phyloP scores from a whole-genome alignment of 2,888 invertebrate species.

The Iselma pallidipennis region DNA sequence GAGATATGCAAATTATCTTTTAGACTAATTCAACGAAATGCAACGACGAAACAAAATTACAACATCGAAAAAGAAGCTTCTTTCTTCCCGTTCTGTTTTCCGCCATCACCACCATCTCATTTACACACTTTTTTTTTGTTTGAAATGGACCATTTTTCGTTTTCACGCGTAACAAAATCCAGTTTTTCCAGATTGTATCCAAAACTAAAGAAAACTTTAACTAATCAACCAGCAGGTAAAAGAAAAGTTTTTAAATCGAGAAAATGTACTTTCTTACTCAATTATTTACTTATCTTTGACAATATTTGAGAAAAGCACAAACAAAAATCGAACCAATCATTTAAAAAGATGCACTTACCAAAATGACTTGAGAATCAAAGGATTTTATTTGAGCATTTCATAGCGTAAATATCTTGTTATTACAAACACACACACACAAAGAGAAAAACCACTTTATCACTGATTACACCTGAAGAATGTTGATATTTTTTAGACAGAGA shows the following conservation, averaged over 20 bases:
- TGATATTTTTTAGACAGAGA: too few relatives aligned
- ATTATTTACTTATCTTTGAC: not conserved
- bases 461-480: not conserved
- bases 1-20: not conserved
- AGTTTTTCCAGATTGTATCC: too few relatives aligned
- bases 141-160: too few relatives aligned
- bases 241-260: not conserved
- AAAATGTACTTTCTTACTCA: not conserved
- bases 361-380: too few relatives aligned
- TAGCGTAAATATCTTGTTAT: too few relatives aligned
- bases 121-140: not conserved
- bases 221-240: not conserved
- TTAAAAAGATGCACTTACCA: not conserved
- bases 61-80: not conserved
- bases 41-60: not conserved
- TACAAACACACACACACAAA: too few relatives aligned
- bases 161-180: too few relatives aligned
- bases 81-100: not conserved
- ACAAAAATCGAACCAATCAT: not conserved
- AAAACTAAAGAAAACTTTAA: too few relatives aligned
- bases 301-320: not conserved
- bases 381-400: too few relatives aligned
- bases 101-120: not conserved
- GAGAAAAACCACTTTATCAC: too few relatives aligned
- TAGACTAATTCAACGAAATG: not conserved